Conservation (phyloP, 1,140 invertebrate species). For the Drosophila bipectinata region DNA sequence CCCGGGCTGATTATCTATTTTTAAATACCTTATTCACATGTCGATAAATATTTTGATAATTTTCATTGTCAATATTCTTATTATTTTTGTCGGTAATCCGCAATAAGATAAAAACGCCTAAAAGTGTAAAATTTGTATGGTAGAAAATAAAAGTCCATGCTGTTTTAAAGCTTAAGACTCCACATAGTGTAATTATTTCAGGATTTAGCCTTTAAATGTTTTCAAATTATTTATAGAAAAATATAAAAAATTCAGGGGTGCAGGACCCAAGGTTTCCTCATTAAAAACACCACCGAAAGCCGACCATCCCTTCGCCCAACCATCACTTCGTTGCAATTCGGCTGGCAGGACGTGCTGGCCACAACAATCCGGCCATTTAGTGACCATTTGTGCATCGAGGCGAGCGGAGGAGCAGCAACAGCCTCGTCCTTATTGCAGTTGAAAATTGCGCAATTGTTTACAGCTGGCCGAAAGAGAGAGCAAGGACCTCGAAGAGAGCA, state of each 20-base stretch:
- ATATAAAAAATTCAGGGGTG: neutral
- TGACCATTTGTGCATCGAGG: constrained; percentile 65
- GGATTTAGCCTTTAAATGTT: neutral
- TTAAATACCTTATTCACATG: neutral
- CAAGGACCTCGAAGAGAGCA: constrained; percentile 22
- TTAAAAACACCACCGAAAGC: constrained; percentile 22
- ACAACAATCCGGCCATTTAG: constrained; percentile 50
- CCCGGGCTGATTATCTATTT: too few relatives aligned
- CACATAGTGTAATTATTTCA: too few relatives aligned
- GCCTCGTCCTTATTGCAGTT: constrained; percentile 32
- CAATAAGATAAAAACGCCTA: too few relatives aligned
- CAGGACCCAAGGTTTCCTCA: constrained; percentile 6
- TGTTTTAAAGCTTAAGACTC: too few relatives aligned
- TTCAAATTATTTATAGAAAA: neutral
- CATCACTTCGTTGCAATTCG: constrained; percentile 26
- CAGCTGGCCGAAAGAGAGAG: constrained; percentile 26
- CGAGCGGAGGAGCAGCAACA: constrained; percentile 42
- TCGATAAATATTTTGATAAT: neutral
- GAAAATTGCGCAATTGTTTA: constrained; percentile 66
- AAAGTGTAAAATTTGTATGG: too few relatives aligned
- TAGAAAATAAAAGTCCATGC: too few relatives aligned
- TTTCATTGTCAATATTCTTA: too few relatives aligned
- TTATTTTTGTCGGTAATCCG: too few relatives aligned
- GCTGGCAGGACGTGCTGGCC: constrained; percentile 46
- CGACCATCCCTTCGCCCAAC: constrained; percentile 4